phyloP scores from a whole-genome alignment of 1,140 invertebrate genomes.

The Notospermus geniculatus region DNA sequence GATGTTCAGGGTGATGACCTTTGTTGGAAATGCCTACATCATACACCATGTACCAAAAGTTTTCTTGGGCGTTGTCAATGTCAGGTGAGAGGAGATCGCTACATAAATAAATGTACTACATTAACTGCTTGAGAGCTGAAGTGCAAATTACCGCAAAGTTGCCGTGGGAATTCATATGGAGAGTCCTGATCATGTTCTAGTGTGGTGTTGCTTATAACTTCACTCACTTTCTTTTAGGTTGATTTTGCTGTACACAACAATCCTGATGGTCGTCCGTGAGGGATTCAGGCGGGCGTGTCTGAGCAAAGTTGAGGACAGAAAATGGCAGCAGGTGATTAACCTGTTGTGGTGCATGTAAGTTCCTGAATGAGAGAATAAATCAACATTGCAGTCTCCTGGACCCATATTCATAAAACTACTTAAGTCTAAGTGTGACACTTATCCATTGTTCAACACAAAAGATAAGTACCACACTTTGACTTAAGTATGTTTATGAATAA shows the following conservation, averaged over 20 bases:
- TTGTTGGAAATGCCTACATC: conserved; percentile 85
- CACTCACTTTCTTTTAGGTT: conserved; percentile 63
- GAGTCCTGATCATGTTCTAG: no score
- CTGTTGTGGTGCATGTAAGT: conserved; percentile 89
- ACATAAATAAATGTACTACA: no score
- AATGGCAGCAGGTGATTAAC: conserved; percentile 88
- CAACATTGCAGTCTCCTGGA: not conserved
- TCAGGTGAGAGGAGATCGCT: conserved; percentile 56
- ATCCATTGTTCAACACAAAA: no score
- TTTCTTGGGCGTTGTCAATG: conserved; percentile 92
- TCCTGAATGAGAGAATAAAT: no score
- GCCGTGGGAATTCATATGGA: no score
- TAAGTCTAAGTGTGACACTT: no score
- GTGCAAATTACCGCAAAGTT: no score
- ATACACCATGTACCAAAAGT: conserved; percentile 85
- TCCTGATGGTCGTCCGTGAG: conserved; percentile 87
- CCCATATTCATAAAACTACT: no score
- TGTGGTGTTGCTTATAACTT: no score
- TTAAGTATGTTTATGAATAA: no score
- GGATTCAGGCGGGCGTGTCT: conserved; percentile 88
- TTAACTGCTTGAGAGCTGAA: no score
- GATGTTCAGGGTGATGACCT: conserved; percentile 42
- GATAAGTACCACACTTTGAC: no score
- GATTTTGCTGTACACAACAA: conserved; percentile 85
- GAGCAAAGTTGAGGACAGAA: conserved; percentile 71